A percentile compares a stretch with the other conserved stretches of the same genome.
Conservation (phyloP, 53 echinoderm and acorn worm genomes). For the Hippasteria phrygiana region DNA sequence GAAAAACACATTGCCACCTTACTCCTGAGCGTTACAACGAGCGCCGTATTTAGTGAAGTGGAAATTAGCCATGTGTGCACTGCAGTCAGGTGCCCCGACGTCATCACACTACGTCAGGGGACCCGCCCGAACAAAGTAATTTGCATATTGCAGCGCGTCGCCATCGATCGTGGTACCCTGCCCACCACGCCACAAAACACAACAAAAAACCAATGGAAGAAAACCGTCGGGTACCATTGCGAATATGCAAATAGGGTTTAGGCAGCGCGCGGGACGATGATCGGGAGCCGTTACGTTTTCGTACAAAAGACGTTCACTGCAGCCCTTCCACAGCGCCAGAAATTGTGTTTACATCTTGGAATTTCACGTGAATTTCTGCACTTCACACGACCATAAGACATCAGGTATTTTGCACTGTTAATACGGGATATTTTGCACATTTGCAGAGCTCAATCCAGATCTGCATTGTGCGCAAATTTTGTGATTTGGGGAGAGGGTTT, state of each 20-base stretch:
- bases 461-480: not conserved
- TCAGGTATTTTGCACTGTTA: constrained; percentile 15
- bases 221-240: constrained; percentile 58
- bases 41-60: too few relatives aligned
- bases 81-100: constrained; percentile 68
- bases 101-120: constrained; percentile 68
- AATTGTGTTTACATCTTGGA: constrained; percentile 57
- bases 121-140: constrained; percentile 70
- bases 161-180: constrained; percentile 64
- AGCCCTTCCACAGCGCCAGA: constrained; percentile 38
- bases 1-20: too few relatives aligned
- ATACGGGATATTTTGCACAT: not conserved
- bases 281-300: constrained; percentile 60
- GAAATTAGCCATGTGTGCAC: constrained; percentile 16
- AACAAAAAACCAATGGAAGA: not conserved
- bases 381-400: not conserved
- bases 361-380: constrained; percentile 53
- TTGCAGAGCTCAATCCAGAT: not conserved
- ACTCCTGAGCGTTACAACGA: too few relatives aligned
- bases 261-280: constrained; percentile 42
- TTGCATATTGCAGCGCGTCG: constrained; percentile 54
- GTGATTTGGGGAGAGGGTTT: not conserved
- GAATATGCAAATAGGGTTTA: constrained; percentile 49
- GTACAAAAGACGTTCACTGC: constrained; percentile 18
- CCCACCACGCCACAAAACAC: constrained; percentile 10